Conservation (phyloP, 2,888 invertebrate species). For the Phymatocera aterrima region DNA sequence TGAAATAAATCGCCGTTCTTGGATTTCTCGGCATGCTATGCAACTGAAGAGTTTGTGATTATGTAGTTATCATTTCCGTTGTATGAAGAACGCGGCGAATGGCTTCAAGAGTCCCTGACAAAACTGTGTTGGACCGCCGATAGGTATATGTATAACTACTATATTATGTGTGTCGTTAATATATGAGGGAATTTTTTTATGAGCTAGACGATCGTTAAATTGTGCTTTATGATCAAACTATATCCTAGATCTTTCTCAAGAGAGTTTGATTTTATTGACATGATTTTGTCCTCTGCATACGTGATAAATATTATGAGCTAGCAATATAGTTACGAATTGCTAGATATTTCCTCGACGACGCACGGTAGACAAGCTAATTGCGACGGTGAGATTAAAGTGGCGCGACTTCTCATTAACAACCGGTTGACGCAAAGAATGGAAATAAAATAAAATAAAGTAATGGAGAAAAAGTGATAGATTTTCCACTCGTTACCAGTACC, state of each 20-base stretch:
- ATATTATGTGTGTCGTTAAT: too few species aligned
- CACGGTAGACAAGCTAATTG: background rate
- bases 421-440: background rate
- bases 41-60: too few species aligned
- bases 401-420: background rate
- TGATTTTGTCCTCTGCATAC: background rate
- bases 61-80: too few species aligned
- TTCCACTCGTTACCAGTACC: background rate
- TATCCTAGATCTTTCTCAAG: background rate
- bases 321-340: constrained; percentile 15
- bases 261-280: constrained; percentile 29
- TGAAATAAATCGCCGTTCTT: background rate
- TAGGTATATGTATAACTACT: background rate
- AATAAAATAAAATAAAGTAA: background rate
- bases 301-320: constrained; percentile 22
- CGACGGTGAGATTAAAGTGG: background rate
- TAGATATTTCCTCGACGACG: background rate
- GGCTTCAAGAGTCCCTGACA: background rate
- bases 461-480: background rate
- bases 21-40: too few species aligned
- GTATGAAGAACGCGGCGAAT: too few species aligned
- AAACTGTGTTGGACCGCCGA: background rate
- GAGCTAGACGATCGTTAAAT: constrained; percentile 12
- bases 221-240: constrained; percentile 29
- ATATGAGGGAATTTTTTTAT: background rate